These are phyloP conservation scores for Tor tambroides DNA, from an alignment of 2,113 vertebrate species.

Conservation along the genomic window DNA sequence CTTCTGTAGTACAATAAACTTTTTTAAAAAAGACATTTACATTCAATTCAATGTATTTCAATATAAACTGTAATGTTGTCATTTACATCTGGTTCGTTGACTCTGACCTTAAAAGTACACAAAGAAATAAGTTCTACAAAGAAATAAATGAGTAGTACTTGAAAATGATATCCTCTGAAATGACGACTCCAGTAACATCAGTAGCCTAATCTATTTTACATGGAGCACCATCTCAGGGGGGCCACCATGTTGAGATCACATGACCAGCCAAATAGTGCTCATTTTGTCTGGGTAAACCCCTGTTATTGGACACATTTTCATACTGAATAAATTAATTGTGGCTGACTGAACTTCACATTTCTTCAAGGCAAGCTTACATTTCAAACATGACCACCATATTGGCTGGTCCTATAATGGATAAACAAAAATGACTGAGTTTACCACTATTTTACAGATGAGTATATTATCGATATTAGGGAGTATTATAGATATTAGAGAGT, in stretches of 20 bases:
- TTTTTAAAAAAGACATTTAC: background rate
- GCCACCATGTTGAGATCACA: background rate
- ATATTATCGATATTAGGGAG: background rate
- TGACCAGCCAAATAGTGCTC: constrained; percentile 2
- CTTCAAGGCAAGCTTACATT: background rate
- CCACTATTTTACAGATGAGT: background rate
- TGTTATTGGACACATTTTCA: background rate
- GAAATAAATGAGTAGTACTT: background rate
- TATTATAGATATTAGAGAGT: background rate
- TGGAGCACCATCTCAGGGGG: background rate
- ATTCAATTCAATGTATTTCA: background rate
- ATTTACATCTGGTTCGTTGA: background rate
- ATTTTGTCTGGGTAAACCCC: constrained; percentile 3
- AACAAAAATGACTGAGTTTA: background rate
- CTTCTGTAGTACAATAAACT: background rate
- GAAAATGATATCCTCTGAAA: constrained; percentile 6
- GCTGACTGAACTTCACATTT: background rate
- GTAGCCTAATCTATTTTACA: constrained; percentile 35
- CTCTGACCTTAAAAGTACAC: background rate
- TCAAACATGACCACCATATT: background rate
- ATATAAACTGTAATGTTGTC: background rate
- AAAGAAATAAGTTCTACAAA: background rate
- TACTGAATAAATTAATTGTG: background rate
- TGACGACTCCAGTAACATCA: background rate
- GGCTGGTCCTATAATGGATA: background rate